A percentile compares a stretch with the other conserved stretches of the same genome.
phyloP scores from a whole-genome alignment of 2,113 vertebrate genomes.

The Epinephelus lanceolatus region DNA sequence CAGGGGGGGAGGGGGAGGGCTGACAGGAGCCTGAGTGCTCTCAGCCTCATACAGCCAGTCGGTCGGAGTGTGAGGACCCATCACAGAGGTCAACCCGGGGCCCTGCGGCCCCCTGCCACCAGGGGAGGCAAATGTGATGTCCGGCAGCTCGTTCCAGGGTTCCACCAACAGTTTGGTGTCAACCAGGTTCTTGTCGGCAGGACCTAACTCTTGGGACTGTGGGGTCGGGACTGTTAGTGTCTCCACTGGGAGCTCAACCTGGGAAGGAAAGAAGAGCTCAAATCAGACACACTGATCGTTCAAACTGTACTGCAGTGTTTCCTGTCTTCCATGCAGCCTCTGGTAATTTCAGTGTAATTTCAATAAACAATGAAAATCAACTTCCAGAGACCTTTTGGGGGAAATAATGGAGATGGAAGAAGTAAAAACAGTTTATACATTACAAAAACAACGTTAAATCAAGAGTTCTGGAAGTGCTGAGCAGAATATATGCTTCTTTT shows the following conservation, averaged over 20 bases:
- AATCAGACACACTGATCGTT: neutral
- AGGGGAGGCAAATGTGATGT: neutral
- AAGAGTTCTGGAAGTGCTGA: no score
- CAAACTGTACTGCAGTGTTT: neutral
- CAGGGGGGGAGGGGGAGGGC: slow-evolving; percentile 18
- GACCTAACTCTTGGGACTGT: neutral
- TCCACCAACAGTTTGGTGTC: slow-evolving; percentile 13
- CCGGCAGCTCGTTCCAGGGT: slow-evolving; percentile 24
- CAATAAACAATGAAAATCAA: neutral
- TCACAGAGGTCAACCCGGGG: neutral
- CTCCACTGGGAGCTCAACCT: slow-evolving; percentile 58
- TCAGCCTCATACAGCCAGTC: slow-evolving; percentile 25
- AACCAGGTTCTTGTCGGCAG: slow-evolving; percentile 19
- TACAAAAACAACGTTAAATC: no score
- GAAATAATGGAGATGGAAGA: no score
- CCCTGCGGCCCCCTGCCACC: slow-evolving; percentile 6
- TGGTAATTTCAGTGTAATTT: neutral
- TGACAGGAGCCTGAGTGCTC: slow-evolving; percentile 18
- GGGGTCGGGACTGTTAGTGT: neutral
- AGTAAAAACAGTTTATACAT: no score
- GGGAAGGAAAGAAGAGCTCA: neutral
- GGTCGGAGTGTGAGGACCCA: slow-evolving; percentile 37
- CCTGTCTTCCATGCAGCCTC: neutral
- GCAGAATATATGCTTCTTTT: no score
- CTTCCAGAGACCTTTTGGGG: neutral